A percentile compares a stretch with the other conserved stretches of the same genome.
phyloP scores from a whole-genome alignment of 23 tunicate species.

The Halocynthia roretzi region DNA sequence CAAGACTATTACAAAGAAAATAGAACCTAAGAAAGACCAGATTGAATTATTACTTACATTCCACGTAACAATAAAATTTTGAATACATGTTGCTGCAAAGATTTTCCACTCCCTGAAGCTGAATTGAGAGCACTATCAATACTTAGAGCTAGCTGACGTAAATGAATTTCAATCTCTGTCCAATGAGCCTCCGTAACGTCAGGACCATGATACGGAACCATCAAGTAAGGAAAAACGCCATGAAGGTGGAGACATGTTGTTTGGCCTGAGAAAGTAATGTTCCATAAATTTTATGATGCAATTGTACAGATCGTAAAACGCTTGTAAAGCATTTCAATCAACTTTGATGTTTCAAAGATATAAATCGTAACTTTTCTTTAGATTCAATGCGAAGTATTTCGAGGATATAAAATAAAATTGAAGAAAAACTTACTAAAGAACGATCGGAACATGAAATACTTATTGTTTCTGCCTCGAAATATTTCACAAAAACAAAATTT shows the following conservation, averaged over 20 bases:
- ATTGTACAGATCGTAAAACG: neutral
- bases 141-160: conserved; percentile 49
- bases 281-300: neutral
- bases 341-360: too few species aligned
- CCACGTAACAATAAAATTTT: conserved; percentile 54
- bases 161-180: conserved; percentile 25
- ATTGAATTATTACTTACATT: conserved; percentile 41
- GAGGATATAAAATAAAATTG: too few species aligned
- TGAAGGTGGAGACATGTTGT: conserved; percentile 69
- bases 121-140: conserved; percentile 65
- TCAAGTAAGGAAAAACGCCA: conserved; percentile 75
- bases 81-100: conserved; percentile 54
- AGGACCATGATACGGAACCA: conserved; percentile 67
- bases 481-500: too few species aligned
- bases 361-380: too few species aligned
- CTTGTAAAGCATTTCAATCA: too few species aligned
- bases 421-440: too few species aligned
- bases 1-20: too few species aligned
- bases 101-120: conserved; percentile 13
- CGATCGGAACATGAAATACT: too few species aligned
- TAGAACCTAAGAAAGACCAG: neutral
- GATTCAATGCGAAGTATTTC: too few species aligned
- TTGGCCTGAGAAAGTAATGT: conserved; percentile 43
- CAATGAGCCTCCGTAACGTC: conserved; percentile 18
- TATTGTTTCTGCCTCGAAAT: too few species aligned